Base-by-base conservation (phyloP, 2,797 vertebrate genomes). In the Acipenser ruthenus region DNA sequence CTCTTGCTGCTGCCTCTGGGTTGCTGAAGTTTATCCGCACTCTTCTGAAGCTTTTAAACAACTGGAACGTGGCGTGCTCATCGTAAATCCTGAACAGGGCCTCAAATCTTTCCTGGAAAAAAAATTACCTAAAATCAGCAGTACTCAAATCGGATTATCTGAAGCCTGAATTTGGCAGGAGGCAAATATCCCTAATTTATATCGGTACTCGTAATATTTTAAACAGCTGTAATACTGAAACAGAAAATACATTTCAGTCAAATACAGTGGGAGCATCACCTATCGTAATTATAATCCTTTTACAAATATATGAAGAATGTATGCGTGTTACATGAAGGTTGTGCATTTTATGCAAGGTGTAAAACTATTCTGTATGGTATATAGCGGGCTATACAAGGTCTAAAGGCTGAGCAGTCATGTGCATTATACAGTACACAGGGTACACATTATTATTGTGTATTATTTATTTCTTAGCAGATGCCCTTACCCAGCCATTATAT, bases 11-110 rank as follows among this genome's bases (percentile, higher is more conserved):
- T 0, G 92, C 93, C 78, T 98, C 96, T 0, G 95, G 92, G 53
- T 89, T 97, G 82, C 91, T 93, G 88, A 99, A 98, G 82, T 96
- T 99, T 80, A 99, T 97, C 72, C 95, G 86, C 65, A 99, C 91
- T 88, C 96, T 93, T 74, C 93, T 84, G 79, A 98, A 99, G 86
- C 96, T 99, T 83, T 93, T 96, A 72, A 98, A 98, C 80, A 93
- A 84, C 88, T 98, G 96, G 88, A 99, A 97, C 0, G 92, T 92
- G 0, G 85, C 91, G 66, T 93, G 92, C 23, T 94, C 90, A 1
- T 98, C 95, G 0, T 98, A 99, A 85, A 87, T 80, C 65, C 88
- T 85, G 79, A 99, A 99, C 75, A 98, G 89, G 0, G 91, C 93
- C 84, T 98, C 92, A 6, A 99, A 99, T 74, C 92, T 87, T 80